Evolutionary conservation across 2,113 vertebrate genomes (phyloP).

Genomic region (Canis aureus): DNA sequence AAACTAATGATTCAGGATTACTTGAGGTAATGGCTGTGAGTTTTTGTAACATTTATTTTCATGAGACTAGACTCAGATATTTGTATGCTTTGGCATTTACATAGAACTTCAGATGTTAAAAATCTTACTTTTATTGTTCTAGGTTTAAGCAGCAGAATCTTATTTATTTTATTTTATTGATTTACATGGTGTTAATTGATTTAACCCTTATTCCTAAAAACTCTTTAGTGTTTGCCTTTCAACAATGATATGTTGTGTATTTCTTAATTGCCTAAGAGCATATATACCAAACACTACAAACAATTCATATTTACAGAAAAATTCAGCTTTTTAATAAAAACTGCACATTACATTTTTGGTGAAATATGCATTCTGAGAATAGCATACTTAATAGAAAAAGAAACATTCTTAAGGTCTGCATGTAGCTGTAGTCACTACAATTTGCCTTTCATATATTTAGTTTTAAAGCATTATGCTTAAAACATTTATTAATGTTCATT

Average conservation of each 20-base stretch:
- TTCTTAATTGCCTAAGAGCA: slow-evolving; percentile 83
- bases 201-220: slow-evolving; percentile 77
- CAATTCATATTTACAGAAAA: slow-evolving; percentile 79
- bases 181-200: slow-evolving; percentile 75
- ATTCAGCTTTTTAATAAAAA: slow-evolving; percentile 83
- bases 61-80: slow-evolving; percentile 62
- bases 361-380: slow-evolving; percentile 78
- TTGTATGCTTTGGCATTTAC: slow-evolving; percentile 79
- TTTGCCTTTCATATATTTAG: slow-evolving; percentile 85
- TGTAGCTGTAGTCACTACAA: slow-evolving; percentile 83
- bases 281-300: slow-evolving; percentile 84
- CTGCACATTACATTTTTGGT: slow-evolving; percentile 76
- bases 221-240: slow-evolving; percentile 79
- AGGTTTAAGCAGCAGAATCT: slow-evolving; percentile 80
- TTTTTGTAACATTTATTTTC: slow-evolving; percentile 72
- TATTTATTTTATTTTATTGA: slow-evolving; percentile 73
- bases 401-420: slow-evolving; percentile 84
- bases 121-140: slow-evolving; percentile 78
- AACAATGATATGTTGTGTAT: slow-evolving; percentile 77
- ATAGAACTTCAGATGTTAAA: slow-evolving; percentile 80
- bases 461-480: slow-evolving; percentile 87
- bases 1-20: slow-evolving; percentile 67
- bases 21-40: slow-evolving; percentile 70
- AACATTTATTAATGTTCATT: slow-evolving; percentile 79
- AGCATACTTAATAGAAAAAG: slow-evolving; percentile 78